Evolutionary conservation across 2,113 vertebrate genomes (phyloP).

Genomic region (Apus apus): DNA sequence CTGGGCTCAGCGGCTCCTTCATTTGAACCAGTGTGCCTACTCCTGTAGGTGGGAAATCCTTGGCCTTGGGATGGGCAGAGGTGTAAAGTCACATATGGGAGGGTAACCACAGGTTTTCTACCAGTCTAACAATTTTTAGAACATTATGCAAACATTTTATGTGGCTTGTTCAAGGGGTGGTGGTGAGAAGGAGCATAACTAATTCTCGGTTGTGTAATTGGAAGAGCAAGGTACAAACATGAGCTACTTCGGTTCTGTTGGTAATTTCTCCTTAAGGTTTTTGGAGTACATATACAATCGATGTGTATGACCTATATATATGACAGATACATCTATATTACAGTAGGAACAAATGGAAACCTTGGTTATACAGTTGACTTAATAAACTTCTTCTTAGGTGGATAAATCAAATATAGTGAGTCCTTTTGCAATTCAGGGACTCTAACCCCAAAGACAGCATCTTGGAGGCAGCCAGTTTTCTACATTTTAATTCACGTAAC

Average conservation of each 20-base stretch:
- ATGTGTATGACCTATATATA: accelerated
- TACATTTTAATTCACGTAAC: neutral
- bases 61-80: neutral
- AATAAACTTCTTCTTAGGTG: neutral
- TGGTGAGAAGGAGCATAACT: neutral
- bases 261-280: neutral
- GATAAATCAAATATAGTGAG: neutral
- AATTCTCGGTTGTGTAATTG: neutral
- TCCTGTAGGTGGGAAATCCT: neutral
- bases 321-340: neutral
- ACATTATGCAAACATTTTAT: neutral
- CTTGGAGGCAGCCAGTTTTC: neutral
- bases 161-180: neutral
- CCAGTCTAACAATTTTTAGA: neutral
- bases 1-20: neutral
- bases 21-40: neutral
- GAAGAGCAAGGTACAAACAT: neutral
- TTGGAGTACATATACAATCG: neutral
- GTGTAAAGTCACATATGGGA: neutral
- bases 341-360: neutral
- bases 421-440: neutral
- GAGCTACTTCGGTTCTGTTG: neutral
- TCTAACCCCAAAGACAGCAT: neutral
- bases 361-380: neutral
- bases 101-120: neutral